Evolutionary conservation across 2,797 vertebrate species (phyloP).

Genomic region (Pogonophryne albipinna): DNA sequence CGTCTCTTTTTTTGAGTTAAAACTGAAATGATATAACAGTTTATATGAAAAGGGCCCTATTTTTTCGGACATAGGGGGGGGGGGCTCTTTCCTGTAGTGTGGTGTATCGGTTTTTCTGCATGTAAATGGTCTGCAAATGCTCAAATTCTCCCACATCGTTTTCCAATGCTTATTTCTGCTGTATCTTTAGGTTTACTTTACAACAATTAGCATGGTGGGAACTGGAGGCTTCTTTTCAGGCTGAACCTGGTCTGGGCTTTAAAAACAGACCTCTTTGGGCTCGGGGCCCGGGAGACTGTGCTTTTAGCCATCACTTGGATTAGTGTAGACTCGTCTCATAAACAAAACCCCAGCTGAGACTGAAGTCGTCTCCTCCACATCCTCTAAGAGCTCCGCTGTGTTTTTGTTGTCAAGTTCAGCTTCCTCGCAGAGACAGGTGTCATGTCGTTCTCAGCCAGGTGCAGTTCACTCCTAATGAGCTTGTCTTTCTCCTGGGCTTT

Average conservation of each 20-base stretch:
- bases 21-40: no score
- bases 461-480: conserved; percentile 55
- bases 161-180: no score
- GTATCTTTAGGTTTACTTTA: no score
- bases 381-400: conserved; percentile 25
- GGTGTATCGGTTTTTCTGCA: no score
- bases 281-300: neutral
- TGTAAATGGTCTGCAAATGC: no score
- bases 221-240: conserved; percentile 34
- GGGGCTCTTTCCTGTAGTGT: no score
- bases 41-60: no score
- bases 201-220: conserved; percentile 7
- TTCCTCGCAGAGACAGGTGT: conserved; percentile 55
- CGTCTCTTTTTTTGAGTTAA: no score
- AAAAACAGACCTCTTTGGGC: conserved; percentile 20
- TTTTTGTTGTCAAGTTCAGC: conserved; percentile 42
- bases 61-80: no score
- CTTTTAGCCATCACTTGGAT: conserved; percentile 23
- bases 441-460: conserved; percentile 25
- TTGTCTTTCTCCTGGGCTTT: conserved; percentile 53
- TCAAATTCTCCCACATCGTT: no score
- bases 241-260: conserved; percentile 26
- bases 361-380: conserved; percentile 28
- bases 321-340: conserved; percentile 18
- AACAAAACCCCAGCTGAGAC: conserved; percentile 44